phyloP scores from a whole-genome alignment of 2,797 vertebrate species.

The Etheostoma nigrum region DNA sequence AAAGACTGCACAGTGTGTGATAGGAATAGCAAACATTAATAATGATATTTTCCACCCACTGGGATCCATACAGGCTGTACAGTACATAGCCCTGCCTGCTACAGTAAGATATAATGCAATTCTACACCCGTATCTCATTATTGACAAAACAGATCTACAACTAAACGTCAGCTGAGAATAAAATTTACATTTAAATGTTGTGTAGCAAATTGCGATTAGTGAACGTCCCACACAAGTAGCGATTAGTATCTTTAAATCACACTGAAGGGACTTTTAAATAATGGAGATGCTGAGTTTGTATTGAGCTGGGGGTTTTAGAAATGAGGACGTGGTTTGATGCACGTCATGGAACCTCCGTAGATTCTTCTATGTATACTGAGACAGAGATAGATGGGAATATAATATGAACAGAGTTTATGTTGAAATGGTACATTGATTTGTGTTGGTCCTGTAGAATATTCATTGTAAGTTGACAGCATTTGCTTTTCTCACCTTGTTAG shows the following conservation, averaged over 20 bases:
- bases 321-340: constrained; percentile 40
- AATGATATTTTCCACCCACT: constrained; percentile 29
- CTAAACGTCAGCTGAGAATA: constrained; percentile 46
- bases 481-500: constrained; percentile 14
- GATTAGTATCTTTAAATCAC: constrained; percentile 68
- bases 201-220: constrained; percentile 54
- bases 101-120: constrained; percentile 12
- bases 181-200: constrained; percentile 51
- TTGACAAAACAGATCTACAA: constrained; percentile 35
- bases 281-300: constrained; percentile 55
- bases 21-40: constrained; percentile 8
- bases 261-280: constrained; percentile 61
- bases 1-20: constrained; percentile 17
- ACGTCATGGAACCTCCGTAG: constrained; percentile 4
- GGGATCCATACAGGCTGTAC: constrained; percentile 29
- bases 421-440: not conserved
- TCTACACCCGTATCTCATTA: constrained; percentile 36
- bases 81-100: constrained; percentile 29
- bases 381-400: not conserved
- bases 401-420: not conserved
- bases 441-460: constrained; percentile 11
- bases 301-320: constrained; percentile 33
- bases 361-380: not conserved
- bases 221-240: constrained; percentile 47
- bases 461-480: constrained; percentile 14